Conservation (phyloP, 1,140 invertebrate genomes). For the Lepidurus couesii region DNA sequence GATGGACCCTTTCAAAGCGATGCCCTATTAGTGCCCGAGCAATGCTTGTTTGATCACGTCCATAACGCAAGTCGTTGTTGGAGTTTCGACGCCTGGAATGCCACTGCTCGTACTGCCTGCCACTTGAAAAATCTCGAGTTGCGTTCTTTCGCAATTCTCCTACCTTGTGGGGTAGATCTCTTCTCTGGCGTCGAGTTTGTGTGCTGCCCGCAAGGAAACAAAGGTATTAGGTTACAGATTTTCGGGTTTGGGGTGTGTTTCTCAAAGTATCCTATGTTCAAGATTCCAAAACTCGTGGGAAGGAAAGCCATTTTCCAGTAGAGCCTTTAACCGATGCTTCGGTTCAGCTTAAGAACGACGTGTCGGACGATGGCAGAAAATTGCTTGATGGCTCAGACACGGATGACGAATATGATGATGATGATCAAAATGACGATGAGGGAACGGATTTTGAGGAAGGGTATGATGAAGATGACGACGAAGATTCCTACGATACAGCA, state of each 20-base stretch:
- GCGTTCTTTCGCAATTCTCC: constrained; percentile 91
- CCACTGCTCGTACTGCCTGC: constrained; percentile 84
- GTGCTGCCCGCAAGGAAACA: constrained; percentile 89
- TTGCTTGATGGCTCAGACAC: constrained; percentile 46
- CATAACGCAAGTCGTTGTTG: constrained; percentile 94
- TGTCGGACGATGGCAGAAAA: neutral
- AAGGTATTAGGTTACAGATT: constrained; percentile 56
- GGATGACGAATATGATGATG: constrained; percentile 51
- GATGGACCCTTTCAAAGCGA: constrained; percentile 98
- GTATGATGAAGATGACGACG: constrained; percentile 46
- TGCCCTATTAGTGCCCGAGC: constrained; percentile 95
- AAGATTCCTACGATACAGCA: constrained; percentile 41
- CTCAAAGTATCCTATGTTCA: constrained; percentile 32
- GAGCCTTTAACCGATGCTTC: constrained; percentile 2
- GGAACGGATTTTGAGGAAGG: constrained; percentile 51
- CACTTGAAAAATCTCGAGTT: constrained; percentile 76
- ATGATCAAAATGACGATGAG: constrained; percentile 46
- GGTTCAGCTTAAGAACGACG: neutral
- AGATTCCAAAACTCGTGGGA: no score
- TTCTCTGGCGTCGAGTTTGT: constrained; percentile 99
- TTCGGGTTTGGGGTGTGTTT: neutral
- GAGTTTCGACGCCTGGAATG: constrained; percentile 88
- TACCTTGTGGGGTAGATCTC: constrained; percentile 86
- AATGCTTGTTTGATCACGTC: constrained; percentile 97
- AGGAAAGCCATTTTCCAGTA: neutral